These are phyloP conservation scores for Elephantulus edwardii DNA, from an alignment of 2,113 vertebrate genomes.

Conservation along the genomic window DNA sequence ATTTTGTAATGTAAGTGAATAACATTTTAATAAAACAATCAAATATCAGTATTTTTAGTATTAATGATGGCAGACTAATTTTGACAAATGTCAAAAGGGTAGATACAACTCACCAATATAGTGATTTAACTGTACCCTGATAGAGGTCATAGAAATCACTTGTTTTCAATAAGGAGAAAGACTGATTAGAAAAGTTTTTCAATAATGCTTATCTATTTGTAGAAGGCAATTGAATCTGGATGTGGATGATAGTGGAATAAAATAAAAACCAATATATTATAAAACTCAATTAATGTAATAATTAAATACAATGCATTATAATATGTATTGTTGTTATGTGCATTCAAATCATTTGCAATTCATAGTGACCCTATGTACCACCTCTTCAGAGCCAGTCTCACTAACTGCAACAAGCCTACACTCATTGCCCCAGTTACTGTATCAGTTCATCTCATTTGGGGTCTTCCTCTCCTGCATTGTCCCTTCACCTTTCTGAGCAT, in stretches of 20 bases:
- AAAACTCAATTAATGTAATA: not conserved
- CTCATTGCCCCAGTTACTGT: no score
- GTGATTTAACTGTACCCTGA: not conserved
- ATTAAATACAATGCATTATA: no score
- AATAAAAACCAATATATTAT: not conserved
- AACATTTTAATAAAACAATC: not conserved
- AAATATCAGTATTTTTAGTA: not conserved
- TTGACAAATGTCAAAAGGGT: slow-evolving; percentile 2
- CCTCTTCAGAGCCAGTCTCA: no score
- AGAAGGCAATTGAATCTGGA: not conserved
- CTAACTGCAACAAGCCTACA: no score
- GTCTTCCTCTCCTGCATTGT: no score
- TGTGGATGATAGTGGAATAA: not conserved
- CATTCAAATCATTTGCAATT: no score
- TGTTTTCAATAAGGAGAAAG: not conserved
- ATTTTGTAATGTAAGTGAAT: not conserved
- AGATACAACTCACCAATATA: not conserved
- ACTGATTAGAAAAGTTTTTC: not conserved
- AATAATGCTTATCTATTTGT: not conserved
- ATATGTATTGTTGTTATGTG: no score
- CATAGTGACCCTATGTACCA: no score
- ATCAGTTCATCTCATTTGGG: no score
- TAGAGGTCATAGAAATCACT: not conserved
- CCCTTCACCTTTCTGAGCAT: no score
- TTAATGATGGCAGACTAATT: slow-evolving; percentile 12